Evolutionary conservation across 2,797 vertebrate species (phyloP), one percentile per base, ranked within the genome.

Genomic region (Syngnathus acus): DNA sequence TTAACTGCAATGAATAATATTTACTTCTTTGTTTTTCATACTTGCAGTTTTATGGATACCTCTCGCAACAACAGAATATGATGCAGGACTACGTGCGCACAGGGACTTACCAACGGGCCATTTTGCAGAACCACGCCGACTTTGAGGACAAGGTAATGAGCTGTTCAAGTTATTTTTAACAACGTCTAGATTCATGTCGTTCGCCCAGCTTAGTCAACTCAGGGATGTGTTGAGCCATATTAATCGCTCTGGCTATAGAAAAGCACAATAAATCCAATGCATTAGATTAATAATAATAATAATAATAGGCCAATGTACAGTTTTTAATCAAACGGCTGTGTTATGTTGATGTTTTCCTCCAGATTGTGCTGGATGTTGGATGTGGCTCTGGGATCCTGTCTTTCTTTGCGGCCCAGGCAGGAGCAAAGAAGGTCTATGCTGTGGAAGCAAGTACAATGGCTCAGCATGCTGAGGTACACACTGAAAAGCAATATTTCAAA

Each of bases 1-100:
- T 32, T 9, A 45, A 37, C 26, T 50, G 13, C n/a, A 19, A 17
- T 39, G 26, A 38, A 21, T 10, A 21, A n/a, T n/a, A n/a, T 55
- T 57, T 57, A 16, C 26, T 16, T 16, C 10, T 26, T 3, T 6
- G 55, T 47, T 64, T n/a, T 19, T 50, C 6, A 37, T 37, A 16
- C 13, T 3, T 84, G 42, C 84, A 98, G 96, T 98, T 98, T 87
- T 98, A 98, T 77, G 96, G 96, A 86, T 98, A 98, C 93, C 93
- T 98, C 89, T 98, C 96, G 10, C 96, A 98, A 92, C 96, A 98
- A 86, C 96, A 98, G 91, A 98, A 98, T 86, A 98, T 98, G 96
- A 98, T 98, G 96, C 96, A 98, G 88, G 96, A 98, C 78, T 98
- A 98, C 0, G 95, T 98, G 70, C 91, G 96, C 75, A 98, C 96